Conservation (phyloP, 2,113 vertebrate genomes). For the Micronycteris hirsuta region DNA sequence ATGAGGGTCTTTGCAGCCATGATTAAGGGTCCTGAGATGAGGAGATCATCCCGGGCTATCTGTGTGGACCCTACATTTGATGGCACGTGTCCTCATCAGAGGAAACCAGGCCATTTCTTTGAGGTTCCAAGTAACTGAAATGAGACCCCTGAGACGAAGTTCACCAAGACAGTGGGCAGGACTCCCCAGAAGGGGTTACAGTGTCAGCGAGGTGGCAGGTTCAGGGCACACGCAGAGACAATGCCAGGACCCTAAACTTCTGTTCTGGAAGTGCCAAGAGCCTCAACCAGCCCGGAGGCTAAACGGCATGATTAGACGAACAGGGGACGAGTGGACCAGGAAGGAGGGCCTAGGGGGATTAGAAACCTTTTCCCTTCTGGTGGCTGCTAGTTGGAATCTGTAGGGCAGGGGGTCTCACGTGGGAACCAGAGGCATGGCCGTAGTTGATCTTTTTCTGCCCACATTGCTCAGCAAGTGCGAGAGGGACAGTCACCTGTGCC, state of each 20-base stretch:
- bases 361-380: not conserved
- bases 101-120: not conserved
- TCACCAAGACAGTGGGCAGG: not conserved
- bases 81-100: not conserved
- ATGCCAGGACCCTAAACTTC: not conserved
- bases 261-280: not conserved
- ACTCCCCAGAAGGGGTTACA: not conserved
- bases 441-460: not conserved
- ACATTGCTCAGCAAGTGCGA: not conserved
- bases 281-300: not conserved
- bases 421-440: rapidly evolving
- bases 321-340: too few relatives aligned
- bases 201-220: not conserved
- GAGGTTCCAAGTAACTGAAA: not conserved
- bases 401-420: not conserved
- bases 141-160: not conserved
- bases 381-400: not conserved
- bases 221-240: not conserved
- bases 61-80: not conserved
- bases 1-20: not conserved
- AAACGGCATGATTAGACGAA: not conserved
- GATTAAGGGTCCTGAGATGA: not conserved
- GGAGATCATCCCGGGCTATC: not conserved
- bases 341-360: not conserved
- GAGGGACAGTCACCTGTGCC: not conserved